Base-by-base conservation (phyloP, 2,797 vertebrate genomes). In the Oophaga sylvatica region DNA sequence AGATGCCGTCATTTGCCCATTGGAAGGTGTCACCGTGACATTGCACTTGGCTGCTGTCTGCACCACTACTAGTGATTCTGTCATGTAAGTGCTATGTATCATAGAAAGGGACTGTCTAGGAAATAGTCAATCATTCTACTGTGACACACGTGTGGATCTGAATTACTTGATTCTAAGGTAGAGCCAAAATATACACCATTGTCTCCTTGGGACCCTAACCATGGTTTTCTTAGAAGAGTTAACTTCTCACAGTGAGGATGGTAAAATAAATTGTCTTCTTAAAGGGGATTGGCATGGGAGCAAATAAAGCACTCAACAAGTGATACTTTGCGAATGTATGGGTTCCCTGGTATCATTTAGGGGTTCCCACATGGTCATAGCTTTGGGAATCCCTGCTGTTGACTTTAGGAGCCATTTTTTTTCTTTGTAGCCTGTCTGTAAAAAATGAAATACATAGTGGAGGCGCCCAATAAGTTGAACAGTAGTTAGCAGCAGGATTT, bases 1-100 rank as follows among this genome's bases (percentile, higher is more conserved):
- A 19, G 90, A 81, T 2, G 90, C 92, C 62, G 78, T 95, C 60
- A 71, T 89, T 78, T 93, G 91, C 73, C 89, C 92, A 11, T 90
- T 98, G 71, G 93, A 96, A 90, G 98, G 98, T 75, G 89, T 99
- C 5, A 88, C 93, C 67, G 90, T 95, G 81, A 92, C 96, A 83
- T 90, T 98, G 65, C 95, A 92, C 41, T 92, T 99, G 80, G 94
- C 96, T 71, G 96, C 97, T 75, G 90, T 97, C 35, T 97, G 96
- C 90, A 94, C 92, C 48, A 93, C 93, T 85, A 84, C 85, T 76
- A 87, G 91, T 86, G 77, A 91, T 56, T 53, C 79, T 16, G 19
- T 75, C 88, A 92, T 93, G 95, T 96, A 95, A 93, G 90, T 83
- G 1, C 48, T 48, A 53, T 45, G 11, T 26, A n/a, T 22, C 41